Base-by-base conservation (phyloP, 2,797 vertebrate species). In the Antennarius maculatus region DNA sequence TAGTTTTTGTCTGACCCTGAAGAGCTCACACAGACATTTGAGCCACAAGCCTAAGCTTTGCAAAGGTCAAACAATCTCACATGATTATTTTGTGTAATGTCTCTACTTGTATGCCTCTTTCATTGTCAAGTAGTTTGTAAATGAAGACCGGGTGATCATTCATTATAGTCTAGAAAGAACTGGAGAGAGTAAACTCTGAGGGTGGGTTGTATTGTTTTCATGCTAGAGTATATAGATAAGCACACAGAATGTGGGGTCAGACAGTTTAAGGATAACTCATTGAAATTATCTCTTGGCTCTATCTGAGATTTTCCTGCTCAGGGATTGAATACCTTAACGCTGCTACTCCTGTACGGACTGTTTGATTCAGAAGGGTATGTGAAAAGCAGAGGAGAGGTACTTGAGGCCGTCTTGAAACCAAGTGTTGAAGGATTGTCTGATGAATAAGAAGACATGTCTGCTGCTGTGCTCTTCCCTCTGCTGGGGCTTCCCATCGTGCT, bases 371-470 rank as follows among this genome's bases (percentile, higher is more conserved):
- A 88, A 11, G 31, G 52, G 56, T 77, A 84, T 91, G 90, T 89
- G 88, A 91, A 91, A 91, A 82, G 87, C 59, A 74, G 88, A 89
- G 88, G 89, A 90, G 90, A 85, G 84, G 86, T 88, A 83, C 84
- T 80, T 81, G 64, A 64, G 69, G 69, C n/a, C 66, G 67, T 75
- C 69, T 67, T 53, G 54, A 69, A 61, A 48, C 76, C 13, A 9
- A 23, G 12, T 28, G 51, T 53, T 31, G 51, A 31, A 69, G 28
- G 58, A 66, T n/a, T 52, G 68, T 82, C 63, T 68, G 82, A 89
- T 87, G 71, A 85, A 74, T 81, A 61, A 67, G 75, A 81, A 49
- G 84, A 87, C 74, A 70, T 73, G 88, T 90, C 81, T 64, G 39
- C 63, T 66, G 70, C 71, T 74, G 66, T 69, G 63, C 83, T 80